These are phyloP conservation scores for Sphinx pinastri DNA, from an alignment of 2,888 invertebrate genomes.

Conservation along the genomic window DNA sequence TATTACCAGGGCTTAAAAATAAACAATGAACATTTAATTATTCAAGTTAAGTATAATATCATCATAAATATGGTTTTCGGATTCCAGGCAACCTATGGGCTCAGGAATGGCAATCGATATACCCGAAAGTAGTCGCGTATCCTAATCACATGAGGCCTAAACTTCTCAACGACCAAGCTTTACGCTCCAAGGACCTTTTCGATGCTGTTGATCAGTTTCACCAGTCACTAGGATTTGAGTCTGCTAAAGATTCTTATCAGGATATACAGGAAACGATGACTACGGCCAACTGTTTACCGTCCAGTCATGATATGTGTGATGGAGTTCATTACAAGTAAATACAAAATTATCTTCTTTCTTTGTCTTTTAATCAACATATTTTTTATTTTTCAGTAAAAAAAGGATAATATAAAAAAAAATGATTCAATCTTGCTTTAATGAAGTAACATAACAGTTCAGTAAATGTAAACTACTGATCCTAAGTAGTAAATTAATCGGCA, in stretches of 20 bases:
- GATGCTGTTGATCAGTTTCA: slow-evolving; percentile 85
- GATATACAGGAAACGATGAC: slow-evolving; percentile 83
- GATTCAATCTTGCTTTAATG: too few species aligned
- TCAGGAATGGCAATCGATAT: slow-evolving; percentile 84
- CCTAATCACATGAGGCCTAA: slow-evolving; percentile 81
- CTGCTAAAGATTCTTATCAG: slow-evolving; percentile 85
- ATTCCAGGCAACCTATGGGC: slow-evolving; percentile 87
- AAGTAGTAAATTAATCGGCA: too few species aligned
- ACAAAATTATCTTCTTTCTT: too few species aligned
- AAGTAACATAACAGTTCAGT: too few species aligned
- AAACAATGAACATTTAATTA: not conserved
- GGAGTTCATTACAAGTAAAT: slow-evolving; percentile 85
- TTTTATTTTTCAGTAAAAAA: too few species aligned
- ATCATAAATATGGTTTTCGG: not conserved
- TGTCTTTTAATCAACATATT: not conserved
- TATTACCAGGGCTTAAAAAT: not conserved
- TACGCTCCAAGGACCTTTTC: slow-evolving; percentile 79
- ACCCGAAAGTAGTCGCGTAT: slow-evolving; percentile 77
- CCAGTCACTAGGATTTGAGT: slow-evolving; percentile 84
- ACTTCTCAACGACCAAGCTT: slow-evolving; percentile 67
- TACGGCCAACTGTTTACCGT: slow-evolving; percentile 86
- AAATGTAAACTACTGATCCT: too few species aligned
- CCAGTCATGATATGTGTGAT: slow-evolving; percentile 89
- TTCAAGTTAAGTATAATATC: too few species aligned
- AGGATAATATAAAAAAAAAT: too few species aligned